Evolutionary conservation across 2,113 vertebrate species (phyloP), one percentile per base, ranked within the genome.

Genomic region (Calidris pugnax): DNA sequence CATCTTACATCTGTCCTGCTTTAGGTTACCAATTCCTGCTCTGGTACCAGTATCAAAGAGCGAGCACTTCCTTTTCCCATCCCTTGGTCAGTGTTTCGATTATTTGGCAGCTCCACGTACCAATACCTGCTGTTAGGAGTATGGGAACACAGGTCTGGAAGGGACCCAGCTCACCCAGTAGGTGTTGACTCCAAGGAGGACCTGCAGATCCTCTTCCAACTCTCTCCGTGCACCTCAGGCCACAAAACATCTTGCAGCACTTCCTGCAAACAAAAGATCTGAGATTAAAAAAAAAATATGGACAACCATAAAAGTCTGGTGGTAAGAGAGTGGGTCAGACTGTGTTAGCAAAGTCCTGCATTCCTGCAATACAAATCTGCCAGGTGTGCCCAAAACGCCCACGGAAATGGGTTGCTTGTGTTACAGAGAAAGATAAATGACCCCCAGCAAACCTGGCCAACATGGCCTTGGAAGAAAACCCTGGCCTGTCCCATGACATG

Each of bases 301-400:
- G 22, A 7, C 17, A 77, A 6, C 20, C 19, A 14, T 51, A 62
- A 85, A 74, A 20, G 17, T 72, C 23, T 92, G 45, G 28, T 91
- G 30, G 56, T 33, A 85, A 55, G 39, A 56, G 21, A 68, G 47
- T 30, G 63, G 37, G 33, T 67, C 43, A 78, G 43, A 56, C 47
- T 39, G 56, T 1, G 4, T 64, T 68, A 79, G 71, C 30, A 24
- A 82, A 78, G 66, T 41, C 39, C 64, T n/a, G n/a, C 64, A 41
- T 71, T 71, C 41, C 47, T 67, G 14, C 39, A 56, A 68, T 9
- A 85, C 48, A 24, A 79, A 63, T 48, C 60, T 64, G 43, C 43
- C 87, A 87, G 71, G 23, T 95, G 48, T 85, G 35, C 82, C 88
- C 71, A 76, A 76, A 90, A 32, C 39, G 76, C 10, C 12, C 57